Percentiles rank a stretch among this genome's conserved stretches.
Conservation (phyloP, 2,113 vertebrate genomes). For the Acrocephalus arundinaceus region DNA sequence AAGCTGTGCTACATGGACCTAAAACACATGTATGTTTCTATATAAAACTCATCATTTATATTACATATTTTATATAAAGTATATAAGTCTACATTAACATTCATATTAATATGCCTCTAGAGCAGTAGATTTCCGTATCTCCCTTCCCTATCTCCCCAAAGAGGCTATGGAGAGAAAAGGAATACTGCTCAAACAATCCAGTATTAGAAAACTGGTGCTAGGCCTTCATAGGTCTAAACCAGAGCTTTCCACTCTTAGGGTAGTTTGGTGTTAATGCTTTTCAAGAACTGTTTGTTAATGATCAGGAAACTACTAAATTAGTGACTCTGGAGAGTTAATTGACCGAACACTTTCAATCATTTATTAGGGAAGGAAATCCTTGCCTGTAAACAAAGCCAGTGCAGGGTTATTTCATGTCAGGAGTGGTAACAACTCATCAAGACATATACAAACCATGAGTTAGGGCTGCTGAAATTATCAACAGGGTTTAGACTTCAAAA, state of each 20-base stretch:
- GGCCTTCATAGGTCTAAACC: background rate
- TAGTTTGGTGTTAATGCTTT: background rate
- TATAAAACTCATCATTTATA: background rate
- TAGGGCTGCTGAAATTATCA: background rate
- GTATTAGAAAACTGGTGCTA: background rate
- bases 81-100: background rate
- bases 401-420: background rate
- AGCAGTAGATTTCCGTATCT: background rate
- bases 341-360: slow-evolving; percentile 5
- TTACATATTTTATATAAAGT: background rate
- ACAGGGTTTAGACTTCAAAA: background rate
- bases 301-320: slow-evolving; percentile 19
- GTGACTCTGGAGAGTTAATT: slow-evolving; percentile 18
- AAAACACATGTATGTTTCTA: background rate
- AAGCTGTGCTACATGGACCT: background rate
- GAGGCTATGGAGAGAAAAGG: background rate
- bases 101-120: background rate
- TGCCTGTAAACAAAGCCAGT: slow-evolving; percentile 5
- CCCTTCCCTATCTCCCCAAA: background rate
- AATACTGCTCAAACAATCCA: background rate
- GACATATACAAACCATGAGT: background rate
- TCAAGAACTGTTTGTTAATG: background rate
- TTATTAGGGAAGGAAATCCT: slow-evolving; percentile 44
- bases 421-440: background rate
- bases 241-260: background rate